Percentiles rank a stretch among this genome's conserved stretches.
These are phyloP conservation scores for Thelaira solivaga DNA, from an alignment of 2,888 invertebrate species.

Conservation along the genomic window DNA sequence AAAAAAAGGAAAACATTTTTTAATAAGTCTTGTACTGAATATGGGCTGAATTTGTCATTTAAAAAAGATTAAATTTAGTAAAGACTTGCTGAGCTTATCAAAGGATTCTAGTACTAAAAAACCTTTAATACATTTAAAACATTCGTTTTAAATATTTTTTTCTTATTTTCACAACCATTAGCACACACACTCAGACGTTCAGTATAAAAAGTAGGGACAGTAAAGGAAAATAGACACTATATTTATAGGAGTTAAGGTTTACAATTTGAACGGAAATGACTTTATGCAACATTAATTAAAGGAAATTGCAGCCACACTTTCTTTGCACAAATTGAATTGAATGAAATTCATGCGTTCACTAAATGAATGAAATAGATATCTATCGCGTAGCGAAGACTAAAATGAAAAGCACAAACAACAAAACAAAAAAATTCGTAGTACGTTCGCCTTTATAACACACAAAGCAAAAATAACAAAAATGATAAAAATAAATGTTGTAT, in stretches of 20 bases:
- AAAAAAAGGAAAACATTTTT: no score
- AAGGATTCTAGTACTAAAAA: no score
- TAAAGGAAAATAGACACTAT: constrained; percentile 4
- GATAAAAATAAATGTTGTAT: neutral
- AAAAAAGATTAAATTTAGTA: no score
- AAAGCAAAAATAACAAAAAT: neutral
- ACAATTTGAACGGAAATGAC: constrained; percentile 56
- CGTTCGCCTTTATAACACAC: neutral
- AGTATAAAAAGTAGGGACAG: neutral
- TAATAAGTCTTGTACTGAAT: no score
- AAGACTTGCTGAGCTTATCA: no score
- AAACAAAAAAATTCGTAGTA: neutral
- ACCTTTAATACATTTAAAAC: no score
- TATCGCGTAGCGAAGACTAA: neutral
- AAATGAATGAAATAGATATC: constrained; percentile 47
- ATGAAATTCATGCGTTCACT: constrained; percentile 52
- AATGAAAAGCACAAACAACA: no score
- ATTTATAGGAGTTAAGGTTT: constrained; percentile 56
- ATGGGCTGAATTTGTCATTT: no score
- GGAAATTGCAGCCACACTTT: constrained; percentile 61
- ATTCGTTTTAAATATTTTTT: no score
- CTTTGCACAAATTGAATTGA: constrained; percentile 58
- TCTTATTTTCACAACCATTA: constrained; percentile 7
- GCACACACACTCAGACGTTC: neutral
- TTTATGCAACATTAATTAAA: constrained; percentile 61